These are phyloP conservation scores for Rambutsinella grinnellia DNA, from an alignment of 2,888 invertebrate species.

Conservation along the genomic window DNA sequence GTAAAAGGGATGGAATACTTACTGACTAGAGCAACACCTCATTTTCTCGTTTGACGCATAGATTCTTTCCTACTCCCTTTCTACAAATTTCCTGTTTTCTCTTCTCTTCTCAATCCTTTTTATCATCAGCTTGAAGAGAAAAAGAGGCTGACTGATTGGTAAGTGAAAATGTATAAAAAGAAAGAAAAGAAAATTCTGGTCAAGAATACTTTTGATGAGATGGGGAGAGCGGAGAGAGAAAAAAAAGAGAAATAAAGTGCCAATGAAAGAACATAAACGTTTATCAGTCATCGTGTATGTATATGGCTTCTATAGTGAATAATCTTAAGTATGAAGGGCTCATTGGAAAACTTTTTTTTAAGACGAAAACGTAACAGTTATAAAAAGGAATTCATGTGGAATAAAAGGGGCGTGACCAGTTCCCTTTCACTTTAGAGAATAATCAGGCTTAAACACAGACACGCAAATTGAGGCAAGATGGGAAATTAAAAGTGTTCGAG, in stretches of 20 bases:
- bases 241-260: neutral
- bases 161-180: neutral
- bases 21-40: slow-evolving; percentile 29
- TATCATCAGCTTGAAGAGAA: neutral
- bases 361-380: too few relatives aligned
- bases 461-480: too few relatives aligned
- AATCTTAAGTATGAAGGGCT: too few relatives aligned
- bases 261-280: too few relatives aligned
- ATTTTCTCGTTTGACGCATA: slow-evolving; percentile 19
- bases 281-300: too few relatives aligned
- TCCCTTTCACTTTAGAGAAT: too few relatives aligned
- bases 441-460: too few relatives aligned
- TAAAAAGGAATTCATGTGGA: too few relatives aligned
- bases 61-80: neutral
- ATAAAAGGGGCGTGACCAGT: too few relatives aligned
- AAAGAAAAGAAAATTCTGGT: neutral
- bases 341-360: too few relatives aligned
- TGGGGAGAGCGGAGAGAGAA: neutral
- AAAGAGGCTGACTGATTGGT: slow-evolving; percentile 8
- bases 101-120: neutral
- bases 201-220: slow-evolving; percentile 8
- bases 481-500: too few relatives aligned
- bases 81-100: neutral
- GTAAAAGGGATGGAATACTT: neutral
- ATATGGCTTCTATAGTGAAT: too few relatives aligned